These are phyloP conservation scores for Oryzias curvinotus DNA, from an alignment of 2,113 vertebrate species.

Conservation along the genomic window DNA sequence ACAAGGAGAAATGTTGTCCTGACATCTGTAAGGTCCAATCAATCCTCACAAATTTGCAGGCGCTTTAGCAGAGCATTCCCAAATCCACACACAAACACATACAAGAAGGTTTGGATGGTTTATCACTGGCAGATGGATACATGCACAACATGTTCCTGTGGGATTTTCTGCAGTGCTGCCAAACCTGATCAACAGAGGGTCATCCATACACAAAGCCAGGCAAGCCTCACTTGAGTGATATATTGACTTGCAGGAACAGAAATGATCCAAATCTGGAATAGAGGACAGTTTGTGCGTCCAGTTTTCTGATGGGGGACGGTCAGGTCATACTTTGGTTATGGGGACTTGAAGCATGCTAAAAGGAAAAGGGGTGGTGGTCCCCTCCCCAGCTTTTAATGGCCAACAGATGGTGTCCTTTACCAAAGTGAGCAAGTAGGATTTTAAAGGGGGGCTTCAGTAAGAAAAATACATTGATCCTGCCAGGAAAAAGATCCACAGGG, in stretches of 20 bases:
- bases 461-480: conserved; percentile 45
- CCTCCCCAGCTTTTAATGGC: conserved; percentile 48
- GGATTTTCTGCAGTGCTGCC: conserved; percentile 40
- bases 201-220: conserved; percentile 35
- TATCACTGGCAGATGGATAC: conserved; percentile 48
- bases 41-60: conserved; percentile 6
- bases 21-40: conserved; percentile 2
- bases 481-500: conserved; percentile 37
- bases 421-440: conserved; percentile 44
- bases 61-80: conserved; percentile 23
- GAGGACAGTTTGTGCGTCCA: conserved; percentile 34
- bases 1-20: conserved; percentile 14
- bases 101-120: conserved; percentile 31
- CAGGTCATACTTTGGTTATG: conserved; percentile 46
- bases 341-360: conserved; percentile 52
- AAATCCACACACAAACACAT: conserved; percentile 19
- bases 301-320: conserved; percentile 43
- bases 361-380: conserved; percentile 48
- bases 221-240: conserved; percentile 43
- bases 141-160: conserved; percentile 44
- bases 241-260: conserved; percentile 25
- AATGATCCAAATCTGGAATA: conserved; percentile 22
- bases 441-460: conserved; percentile 40
- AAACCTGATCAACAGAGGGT: conserved; percentile 43
- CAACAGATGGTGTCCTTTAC: conserved; percentile 68